Evolutionary conservation across 2,888 invertebrate genomes (phyloP).

Genomic region (Lottia scabra): DNA sequence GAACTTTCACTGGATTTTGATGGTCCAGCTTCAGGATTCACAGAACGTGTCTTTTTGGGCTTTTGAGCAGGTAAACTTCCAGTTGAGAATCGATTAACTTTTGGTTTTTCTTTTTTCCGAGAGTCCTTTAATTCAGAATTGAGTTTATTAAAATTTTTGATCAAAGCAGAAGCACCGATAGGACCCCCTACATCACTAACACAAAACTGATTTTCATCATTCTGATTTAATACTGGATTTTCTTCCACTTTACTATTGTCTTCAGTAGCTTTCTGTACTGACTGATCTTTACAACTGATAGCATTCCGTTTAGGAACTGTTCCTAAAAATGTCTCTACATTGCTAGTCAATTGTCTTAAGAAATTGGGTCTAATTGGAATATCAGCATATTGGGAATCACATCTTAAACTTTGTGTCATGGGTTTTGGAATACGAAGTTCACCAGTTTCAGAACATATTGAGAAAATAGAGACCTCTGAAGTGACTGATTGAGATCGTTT

Average conservation of each 20-base stretch:
- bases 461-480: constrained; percentile 42
- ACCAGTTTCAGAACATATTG: constrained; percentile 56
- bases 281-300: not conserved
- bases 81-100: constrained; percentile 16
- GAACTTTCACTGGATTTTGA: not conserved
- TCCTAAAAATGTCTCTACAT: not conserved
- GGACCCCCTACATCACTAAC: not conserved
- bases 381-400: constrained; percentile 49
- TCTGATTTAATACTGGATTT: not conserved
- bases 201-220: not conserved
- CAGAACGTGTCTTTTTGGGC: constrained; percentile 11
- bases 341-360: not conserved
- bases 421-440: constrained; percentile 33
- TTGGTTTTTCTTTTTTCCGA: constrained; percentile 12
- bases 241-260: not conserved
- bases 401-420: constrained; percentile 32
- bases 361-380: constrained; percentile 13
- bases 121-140: not conserved
- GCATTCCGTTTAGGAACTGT: not conserved
- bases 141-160: constrained; percentile 1
- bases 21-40: not conserved
- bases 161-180: not conserved
- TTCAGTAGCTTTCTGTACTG: not conserved
- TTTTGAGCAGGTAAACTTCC: constrained; percentile 6
- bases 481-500: constrained; percentile 41